These are phyloP conservation scores for Lacanobia oleracea DNA, from an alignment of 2,888 invertebrate species.

Conservation along the genomic window DNA sequence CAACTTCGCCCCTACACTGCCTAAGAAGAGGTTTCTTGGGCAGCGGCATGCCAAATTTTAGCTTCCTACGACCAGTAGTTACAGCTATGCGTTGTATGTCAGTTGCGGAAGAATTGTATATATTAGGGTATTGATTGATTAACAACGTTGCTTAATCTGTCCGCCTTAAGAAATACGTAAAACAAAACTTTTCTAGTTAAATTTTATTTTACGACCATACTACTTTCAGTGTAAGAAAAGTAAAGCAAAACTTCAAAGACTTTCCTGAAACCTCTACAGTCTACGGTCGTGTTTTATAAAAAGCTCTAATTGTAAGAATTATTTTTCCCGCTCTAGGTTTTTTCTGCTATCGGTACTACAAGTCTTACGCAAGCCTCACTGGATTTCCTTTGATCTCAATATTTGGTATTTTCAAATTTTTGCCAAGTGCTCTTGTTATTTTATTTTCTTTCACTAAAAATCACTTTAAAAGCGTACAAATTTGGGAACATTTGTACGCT, in stretches of 20 bases:
- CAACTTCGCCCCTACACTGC: no score
- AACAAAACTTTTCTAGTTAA: neutral
- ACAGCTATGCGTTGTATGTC: no score
- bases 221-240: neutral
- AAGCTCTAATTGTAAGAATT: neutral
- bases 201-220: neutral
- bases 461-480: no score
- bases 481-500: neutral
- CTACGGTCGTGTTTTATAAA: neutral
- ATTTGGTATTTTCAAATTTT: slow-evolving; percentile 20
- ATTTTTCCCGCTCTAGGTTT: neutral
- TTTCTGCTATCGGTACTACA: slow-evolving; percentile 36
- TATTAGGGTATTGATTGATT: no score
- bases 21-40: no score
- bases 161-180: no score
- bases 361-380: neutral
- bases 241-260: neutral
- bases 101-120: no score
- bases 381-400: slow-evolving; percentile 44
- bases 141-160: neutral
- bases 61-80: no score
- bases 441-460: neutral
- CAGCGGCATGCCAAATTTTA: no score
- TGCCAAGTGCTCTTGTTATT: slow-evolving; percentile 5
- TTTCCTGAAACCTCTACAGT: neutral